Conservation (phyloP, 2,797 vertebrate genomes). For the Chelon auratus region DNA sequence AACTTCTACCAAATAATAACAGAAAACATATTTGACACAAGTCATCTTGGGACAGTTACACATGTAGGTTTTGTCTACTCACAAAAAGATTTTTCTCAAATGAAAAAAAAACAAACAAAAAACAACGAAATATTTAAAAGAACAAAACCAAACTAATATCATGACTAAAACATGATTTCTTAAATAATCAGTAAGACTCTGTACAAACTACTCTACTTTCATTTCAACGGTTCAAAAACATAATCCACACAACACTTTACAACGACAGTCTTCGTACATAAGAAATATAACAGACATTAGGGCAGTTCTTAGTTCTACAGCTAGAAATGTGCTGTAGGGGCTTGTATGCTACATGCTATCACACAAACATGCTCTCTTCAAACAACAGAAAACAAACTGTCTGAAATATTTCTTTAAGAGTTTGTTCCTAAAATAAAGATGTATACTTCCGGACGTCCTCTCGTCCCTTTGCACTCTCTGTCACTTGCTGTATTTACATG, state of each 20-base stretch:
- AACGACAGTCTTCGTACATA: slow-evolving; percentile 27
- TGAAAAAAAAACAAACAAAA: neutral
- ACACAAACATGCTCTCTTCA: slow-evolving; percentile 68
- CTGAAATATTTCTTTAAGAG: neutral
- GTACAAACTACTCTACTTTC: slow-evolving; percentile 55
- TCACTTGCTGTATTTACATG: too few relatives aligned
- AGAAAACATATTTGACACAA: slow-evolving; percentile 17
- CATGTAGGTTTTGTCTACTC: slow-evolving; percentile 29
- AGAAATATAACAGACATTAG: slow-evolving; percentile 18
- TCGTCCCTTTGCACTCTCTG: slow-evolving; percentile 9
- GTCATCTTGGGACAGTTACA: slow-evolving; percentile 3
- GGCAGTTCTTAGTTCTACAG: slow-evolving; percentile 26
- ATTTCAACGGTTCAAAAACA: slow-evolving; percentile 36
- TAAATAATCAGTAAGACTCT: slow-evolving; percentile 35
- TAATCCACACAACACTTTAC: slow-evolving; percentile 45
- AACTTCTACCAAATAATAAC: slow-evolving; percentile 11
- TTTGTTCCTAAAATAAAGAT: slow-evolving; percentile 1
- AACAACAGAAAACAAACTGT: slow-evolving; percentile 32
- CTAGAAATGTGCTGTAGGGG: neutral
- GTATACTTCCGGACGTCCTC: neutral
- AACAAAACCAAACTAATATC: slow-evolving; percentile 31
- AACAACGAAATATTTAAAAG: slow-evolving; percentile 37
- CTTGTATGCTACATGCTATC: slow-evolving; percentile 59
- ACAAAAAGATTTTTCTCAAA: slow-evolving; percentile 24
- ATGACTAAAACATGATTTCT: neutral